These are phyloP conservation scores for Plagiodera versicolora DNA, from an alignment of 2,888 invertebrate genomes.

Conservation along the genomic window DNA sequence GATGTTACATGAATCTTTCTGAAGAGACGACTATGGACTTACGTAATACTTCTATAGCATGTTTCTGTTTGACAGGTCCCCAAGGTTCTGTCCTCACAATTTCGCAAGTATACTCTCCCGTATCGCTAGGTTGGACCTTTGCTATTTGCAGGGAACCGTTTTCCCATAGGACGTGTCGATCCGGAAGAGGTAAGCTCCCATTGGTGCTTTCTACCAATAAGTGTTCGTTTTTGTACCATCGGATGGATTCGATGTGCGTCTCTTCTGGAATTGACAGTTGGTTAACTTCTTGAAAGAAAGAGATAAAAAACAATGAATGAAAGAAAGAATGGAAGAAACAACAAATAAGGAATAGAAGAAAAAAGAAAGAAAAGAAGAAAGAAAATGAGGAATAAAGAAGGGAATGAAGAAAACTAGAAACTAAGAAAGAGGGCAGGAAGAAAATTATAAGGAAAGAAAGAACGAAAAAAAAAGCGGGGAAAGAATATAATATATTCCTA, in stretches of 20 bases:
- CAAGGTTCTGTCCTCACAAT: conserved; percentile 67
- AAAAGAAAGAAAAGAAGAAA: too few relatives aligned
- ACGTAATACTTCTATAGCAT: conserved; percentile 80
- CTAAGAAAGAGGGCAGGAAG: too few relatives aligned
- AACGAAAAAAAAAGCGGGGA: too few relatives aligned
- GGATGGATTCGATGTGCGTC: conserved; percentile 60
- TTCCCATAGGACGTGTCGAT: conserved; percentile 64
- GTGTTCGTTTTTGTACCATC: conserved; percentile 70
- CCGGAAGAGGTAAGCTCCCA: conserved; percentile 52
- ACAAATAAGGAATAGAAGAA: too few relatives aligned
- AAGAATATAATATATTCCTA: too few relatives aligned
- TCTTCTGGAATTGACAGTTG: conserved; percentile 56
- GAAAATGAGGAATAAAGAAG: too few relatives aligned
- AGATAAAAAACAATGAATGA: too few relatives aligned
- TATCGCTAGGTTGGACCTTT: conserved; percentile 60
- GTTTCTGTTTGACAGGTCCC: conserved; percentile 70
- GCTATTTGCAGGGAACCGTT: conserved; percentile 74
- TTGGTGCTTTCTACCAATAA: conserved; percentile 59
- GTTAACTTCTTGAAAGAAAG: too few relatives aligned
- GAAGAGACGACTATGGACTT: conserved; percentile 50
- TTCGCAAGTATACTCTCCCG: conserved; percentile 71
- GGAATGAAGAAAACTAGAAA: too few relatives aligned
- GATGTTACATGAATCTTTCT: too few relatives aligned
- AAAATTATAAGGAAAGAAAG: too few relatives aligned
- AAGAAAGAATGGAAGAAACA: too few relatives aligned